These are phyloP conservation scores for Myxocyprinus asiaticus DNA, from an alignment of 2,113 vertebrate species.

Conservation along the genomic window DNA sequence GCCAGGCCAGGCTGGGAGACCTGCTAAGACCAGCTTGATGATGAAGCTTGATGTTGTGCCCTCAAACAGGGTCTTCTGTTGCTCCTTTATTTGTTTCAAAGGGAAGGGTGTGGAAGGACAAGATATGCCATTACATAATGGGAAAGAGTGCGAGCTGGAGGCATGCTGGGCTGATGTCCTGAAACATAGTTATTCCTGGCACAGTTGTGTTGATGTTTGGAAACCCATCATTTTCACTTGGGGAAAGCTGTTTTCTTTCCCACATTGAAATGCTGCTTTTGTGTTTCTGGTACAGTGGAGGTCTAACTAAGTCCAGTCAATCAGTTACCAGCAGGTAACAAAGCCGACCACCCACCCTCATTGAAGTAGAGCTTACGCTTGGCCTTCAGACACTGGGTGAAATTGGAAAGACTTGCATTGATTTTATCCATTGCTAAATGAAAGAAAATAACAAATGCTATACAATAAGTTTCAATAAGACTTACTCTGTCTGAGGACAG, in stretches of 20 bases:
- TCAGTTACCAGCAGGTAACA: conserved; percentile 32
- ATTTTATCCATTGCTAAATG: not conserved
- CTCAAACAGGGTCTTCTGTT: conserved; percentile 70
- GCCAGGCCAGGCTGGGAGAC: no score
- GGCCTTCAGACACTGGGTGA: conserved; percentile 6
- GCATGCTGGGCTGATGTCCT: no score
- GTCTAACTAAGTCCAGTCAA: not conserved
- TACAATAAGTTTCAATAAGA: not conserved
- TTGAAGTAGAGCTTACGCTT: not conserved
- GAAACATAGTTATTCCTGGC: no score
- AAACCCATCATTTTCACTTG: no score
- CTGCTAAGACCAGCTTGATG: no score
- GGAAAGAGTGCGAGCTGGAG: no score
- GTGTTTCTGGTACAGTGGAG: not conserved
- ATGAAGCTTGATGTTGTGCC: conserved; percentile 33
- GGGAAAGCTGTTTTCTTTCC: not conserved
- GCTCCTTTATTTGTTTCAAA: conserved; percentile 42
- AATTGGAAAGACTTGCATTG: conserved; percentile 15
- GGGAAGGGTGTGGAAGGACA: no score
- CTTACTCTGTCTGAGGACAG: no score
- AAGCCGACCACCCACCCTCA: conserved; percentile 37
- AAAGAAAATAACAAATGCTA: not conserved
- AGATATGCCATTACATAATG: no score
- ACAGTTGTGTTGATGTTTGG: no score
- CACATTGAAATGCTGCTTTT: not conserved